Evolutionary conservation across 1,140 invertebrate genomes (phyloP).

Genomic region (Brachionus manjavacas): DNA sequence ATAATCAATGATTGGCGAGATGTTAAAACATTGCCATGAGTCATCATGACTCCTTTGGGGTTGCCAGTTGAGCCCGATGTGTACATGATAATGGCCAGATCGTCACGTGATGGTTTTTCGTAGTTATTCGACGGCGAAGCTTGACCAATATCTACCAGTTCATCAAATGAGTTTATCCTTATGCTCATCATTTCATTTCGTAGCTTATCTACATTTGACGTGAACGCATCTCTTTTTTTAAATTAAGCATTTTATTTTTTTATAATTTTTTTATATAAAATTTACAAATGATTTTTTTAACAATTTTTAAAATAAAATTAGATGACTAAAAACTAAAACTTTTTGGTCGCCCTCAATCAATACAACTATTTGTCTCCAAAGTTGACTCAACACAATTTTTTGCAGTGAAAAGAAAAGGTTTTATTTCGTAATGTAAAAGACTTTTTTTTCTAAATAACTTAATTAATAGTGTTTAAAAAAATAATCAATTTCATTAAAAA

Average conservation of each 20-base stretch:
- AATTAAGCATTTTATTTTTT: neutral
- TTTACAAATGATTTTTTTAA: too few species aligned
- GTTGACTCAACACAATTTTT: too few species aligned
- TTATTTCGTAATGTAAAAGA: too few species aligned
- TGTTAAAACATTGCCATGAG: conserved; percentile 82
- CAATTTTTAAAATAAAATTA: too few species aligned
- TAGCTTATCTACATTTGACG: neutral
- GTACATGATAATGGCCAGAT: conserved; percentile 59
- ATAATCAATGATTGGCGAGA: conserved; percentile 55
- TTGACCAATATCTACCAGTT: neutral
- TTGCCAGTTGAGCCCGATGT: conserved; percentile 57
- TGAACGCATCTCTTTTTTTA: neutral
- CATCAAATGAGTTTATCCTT: neutral
- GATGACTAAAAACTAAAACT: too few species aligned
- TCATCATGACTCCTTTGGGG: conserved; percentile 62
- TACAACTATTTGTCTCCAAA: too few species aligned
- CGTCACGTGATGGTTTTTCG: conserved; percentile 44
- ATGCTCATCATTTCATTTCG: neutral
- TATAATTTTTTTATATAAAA: neutral
- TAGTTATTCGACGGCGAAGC: neutral
- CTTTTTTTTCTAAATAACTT: too few species aligned
- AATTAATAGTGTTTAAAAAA: too few species aligned
- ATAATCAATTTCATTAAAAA: too few species aligned
- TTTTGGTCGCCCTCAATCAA: too few species aligned
- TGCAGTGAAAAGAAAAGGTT: too few species aligned